Percentiles rank a stretch among this genome's conserved stretches.
phyloP scores from a whole-genome alignment of 1,140 invertebrate genomes.

The Pseudomyrmex flavicornis region DNA sequence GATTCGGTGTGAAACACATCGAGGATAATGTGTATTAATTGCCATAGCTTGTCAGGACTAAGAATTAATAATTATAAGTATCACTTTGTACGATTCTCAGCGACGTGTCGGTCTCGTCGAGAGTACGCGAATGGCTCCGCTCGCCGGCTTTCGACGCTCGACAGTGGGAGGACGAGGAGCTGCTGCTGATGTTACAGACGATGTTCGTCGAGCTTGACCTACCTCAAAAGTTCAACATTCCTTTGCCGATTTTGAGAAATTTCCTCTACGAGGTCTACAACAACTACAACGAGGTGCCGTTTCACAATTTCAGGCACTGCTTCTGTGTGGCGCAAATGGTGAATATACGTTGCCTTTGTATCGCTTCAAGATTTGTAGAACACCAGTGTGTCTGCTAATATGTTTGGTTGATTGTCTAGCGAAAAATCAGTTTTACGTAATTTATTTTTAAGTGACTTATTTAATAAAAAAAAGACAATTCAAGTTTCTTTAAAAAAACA shows the following conservation, averaged over 20 bases:
- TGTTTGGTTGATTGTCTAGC: no score
- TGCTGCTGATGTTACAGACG: constrained; percentile 92
- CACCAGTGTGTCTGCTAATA: no score
- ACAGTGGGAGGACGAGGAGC: constrained; percentile 93
- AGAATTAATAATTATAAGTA: constrained; percentile 12
- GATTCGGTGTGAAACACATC: not conserved
- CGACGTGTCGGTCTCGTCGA: constrained; percentile 87
- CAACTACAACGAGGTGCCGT: constrained; percentile 96
- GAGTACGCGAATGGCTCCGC: constrained; percentile 87
- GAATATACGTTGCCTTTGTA: constrained; percentile 72
- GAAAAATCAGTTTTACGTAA: no score
- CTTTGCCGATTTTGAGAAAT: constrained; percentile 89
- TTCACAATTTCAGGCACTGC: constrained; percentile 95
- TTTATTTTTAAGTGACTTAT: no score
- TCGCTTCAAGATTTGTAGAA: no score
- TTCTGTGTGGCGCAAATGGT: constrained; percentile 97
- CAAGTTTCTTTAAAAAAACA: no score
- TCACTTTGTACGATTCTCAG: constrained; percentile 80
- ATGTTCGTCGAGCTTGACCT: constrained; percentile 94
- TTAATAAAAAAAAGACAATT: no score
- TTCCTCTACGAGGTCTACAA: constrained; percentile 94
- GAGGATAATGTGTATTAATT: not conserved
- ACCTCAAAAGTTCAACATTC: constrained; percentile 91
- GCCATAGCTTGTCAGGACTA: not conserved
- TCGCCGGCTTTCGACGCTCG: constrained; percentile 93